phyloP scores from a whole-genome alignment of 2,888 invertebrate genomes.

The Lasioglossum marginatum region DNA sequence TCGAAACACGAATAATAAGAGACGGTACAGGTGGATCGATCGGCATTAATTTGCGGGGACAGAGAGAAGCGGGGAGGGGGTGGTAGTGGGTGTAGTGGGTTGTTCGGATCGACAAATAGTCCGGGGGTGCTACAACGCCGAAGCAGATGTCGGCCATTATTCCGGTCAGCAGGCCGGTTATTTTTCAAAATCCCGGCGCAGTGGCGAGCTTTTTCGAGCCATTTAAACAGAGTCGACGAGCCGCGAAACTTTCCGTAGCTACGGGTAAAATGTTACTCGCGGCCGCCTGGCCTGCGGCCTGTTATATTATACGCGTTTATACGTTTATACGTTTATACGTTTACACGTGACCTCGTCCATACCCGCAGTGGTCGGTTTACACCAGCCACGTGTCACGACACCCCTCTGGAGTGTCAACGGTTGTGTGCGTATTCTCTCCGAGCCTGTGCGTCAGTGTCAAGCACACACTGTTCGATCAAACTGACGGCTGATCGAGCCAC shows the following conservation, averaged over 20 bases:
- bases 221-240: background rate
- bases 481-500: background rate
- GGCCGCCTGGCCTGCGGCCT: slow-evolving; percentile 27
- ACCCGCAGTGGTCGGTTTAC: slow-evolving; percentile 51
- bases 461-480: slow-evolving; percentile 19
- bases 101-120: slow-evolving; percentile 22
- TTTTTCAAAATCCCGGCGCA: slow-evolving; percentile 30
- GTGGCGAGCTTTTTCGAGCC: background rate
- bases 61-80: background rate
- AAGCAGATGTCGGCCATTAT: slow-evolving; percentile 30
- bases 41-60: slow-evolving; percentile 8
- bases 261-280: slow-evolving; percentile 55
- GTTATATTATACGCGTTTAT: slow-evolving; percentile 55
- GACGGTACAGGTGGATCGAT: background rate
- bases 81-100: too few relatives aligned
- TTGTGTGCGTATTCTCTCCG: slow-evolving; percentile 15
- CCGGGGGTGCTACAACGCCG: slow-evolving; percentile 1
- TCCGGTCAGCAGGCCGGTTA: background rate
- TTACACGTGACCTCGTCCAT: slow-evolving; percentile 44
- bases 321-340: slow-evolving; percentile 49
- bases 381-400: slow-evolving; percentile 54
- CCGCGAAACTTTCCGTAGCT: slow-evolving; percentile 39
- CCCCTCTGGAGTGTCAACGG: slow-evolving; percentile 35
- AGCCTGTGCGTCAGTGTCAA: slow-evolving; percentile 24
- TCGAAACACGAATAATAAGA: slow-evolving; percentile 8